Evolutionary conservation across 2,888 invertebrate species (phyloP).

Genomic region (Leptopterna dolabrata): DNA sequence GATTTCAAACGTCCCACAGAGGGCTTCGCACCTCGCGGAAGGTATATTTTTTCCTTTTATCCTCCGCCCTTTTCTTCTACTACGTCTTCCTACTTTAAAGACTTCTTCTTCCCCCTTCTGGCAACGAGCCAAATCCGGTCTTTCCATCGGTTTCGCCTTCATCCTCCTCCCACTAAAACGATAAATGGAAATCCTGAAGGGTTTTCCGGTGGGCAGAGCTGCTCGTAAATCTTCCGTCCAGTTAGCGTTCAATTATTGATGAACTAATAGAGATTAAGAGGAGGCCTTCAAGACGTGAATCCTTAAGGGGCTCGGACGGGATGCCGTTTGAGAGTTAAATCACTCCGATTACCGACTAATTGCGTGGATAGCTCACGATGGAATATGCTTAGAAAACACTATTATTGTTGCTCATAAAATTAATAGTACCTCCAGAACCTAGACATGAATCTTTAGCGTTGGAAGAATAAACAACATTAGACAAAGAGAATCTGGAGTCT

Average conservation of each 20-base stretch:
- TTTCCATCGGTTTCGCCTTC: background rate
- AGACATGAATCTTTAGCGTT: too few species aligned
- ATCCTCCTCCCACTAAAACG: background rate
- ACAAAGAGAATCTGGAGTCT: too few species aligned
- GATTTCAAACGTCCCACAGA: background rate
- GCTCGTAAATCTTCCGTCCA: slow-evolving; percentile 17
- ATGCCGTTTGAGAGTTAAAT: background rate
- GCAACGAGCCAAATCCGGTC: background rate
- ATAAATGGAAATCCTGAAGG: slow-evolving; percentile 34
- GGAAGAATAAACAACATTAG: too few species aligned
- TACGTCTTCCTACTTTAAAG: background rate
- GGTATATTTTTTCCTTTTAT: background rate
- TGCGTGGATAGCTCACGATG: background rate
- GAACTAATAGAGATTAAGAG: slow-evolving; percentile 40
- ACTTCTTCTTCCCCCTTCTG: background rate
- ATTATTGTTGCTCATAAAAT: too few species aligned
- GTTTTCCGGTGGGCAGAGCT: slow-evolving; percentile 6
- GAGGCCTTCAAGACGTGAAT: background rate
- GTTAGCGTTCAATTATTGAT: slow-evolving; percentile 36
- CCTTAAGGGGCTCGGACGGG: background rate
- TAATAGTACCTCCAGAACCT: too few species aligned
- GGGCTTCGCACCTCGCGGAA: background rate
- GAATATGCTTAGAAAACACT: too few species aligned
- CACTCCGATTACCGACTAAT: background rate
- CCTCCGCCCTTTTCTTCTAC: background rate